A percentile compares a stretch with the other conserved stretches of the same genome.
phyloP scores from a whole-genome alignment of 2,888 invertebrate species.

The Phorcus lineatus region DNA sequence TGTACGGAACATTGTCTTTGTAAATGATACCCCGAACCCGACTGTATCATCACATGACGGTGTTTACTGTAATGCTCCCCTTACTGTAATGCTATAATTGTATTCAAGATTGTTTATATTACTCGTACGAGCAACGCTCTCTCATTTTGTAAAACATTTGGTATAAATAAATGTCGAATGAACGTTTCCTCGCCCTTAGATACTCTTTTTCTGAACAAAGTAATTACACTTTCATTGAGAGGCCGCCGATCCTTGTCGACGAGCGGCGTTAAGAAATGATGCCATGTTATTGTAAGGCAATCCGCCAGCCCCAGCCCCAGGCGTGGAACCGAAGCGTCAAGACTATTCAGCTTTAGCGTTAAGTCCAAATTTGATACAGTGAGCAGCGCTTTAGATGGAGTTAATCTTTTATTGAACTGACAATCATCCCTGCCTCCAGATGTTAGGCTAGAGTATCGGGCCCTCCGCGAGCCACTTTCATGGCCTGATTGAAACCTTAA shows the following conservation, averaged over 20 bases:
- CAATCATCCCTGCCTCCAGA: background rate
- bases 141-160: background rate
- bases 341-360: background rate
- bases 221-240: conserved; percentile 19
- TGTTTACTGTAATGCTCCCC: no score
- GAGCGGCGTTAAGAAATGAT: background rate
- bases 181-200: background rate
- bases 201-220: background rate
- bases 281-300: background rate
- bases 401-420: conserved; percentile 12
- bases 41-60: no score
- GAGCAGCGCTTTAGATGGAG: background rate
- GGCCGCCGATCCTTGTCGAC: background rate
- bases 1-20: no score
- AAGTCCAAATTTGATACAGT: conserved; percentile 20
- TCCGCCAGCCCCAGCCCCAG: background rate
- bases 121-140: background rate
- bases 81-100: no score
- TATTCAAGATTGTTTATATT: no score
- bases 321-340: background rate
- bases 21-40: no score
- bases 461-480: background rate
- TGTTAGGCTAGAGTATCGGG: background rate
- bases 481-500: background rate
- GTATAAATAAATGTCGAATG: background rate